phyloP scores from a whole-genome alignment of 2,888 invertebrate species.

The Tholera decimalis region DNA sequence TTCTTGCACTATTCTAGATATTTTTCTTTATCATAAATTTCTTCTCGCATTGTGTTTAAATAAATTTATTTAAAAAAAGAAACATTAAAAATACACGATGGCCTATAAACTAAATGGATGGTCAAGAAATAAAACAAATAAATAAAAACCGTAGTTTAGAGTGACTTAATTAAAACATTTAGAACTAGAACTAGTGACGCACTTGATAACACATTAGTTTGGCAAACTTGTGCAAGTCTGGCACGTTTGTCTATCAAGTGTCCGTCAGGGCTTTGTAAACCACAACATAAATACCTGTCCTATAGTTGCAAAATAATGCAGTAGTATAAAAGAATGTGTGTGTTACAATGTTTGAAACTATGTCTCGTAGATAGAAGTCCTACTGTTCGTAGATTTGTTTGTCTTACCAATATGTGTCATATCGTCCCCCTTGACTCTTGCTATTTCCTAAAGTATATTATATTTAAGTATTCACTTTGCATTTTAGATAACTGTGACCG shows the following conservation, averaged over 20 bases:
- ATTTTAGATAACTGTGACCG: slow-evolving; percentile 63
- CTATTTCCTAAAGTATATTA: slow-evolving; percentile 66
- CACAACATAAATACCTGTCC: slow-evolving; percentile 89
- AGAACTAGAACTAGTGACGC: slow-evolving; percentile 83
- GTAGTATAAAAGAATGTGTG: slow-evolving; percentile 77
- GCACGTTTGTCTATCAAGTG: slow-evolving; percentile 82
- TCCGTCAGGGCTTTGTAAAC: slow-evolving; percentile 86
- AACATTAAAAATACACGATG: slow-evolving; percentile 69
- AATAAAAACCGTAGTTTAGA: slow-evolving; percentile 74
- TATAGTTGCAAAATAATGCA: slow-evolving; percentile 90
- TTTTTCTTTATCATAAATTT: slow-evolving; percentile 85
- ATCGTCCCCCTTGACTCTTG: slow-evolving; percentile 71
- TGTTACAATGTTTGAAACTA: slow-evolving; percentile 75
- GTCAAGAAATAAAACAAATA: slow-evolving; percentile 67
- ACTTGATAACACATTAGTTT: slow-evolving; percentile 80
- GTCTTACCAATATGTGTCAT: slow-evolving; percentile 77
- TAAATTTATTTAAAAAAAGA: slow-evolving; percentile 67
- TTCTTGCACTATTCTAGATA: slow-evolving; percentile 90
- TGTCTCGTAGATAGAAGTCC: slow-evolving; percentile 82
- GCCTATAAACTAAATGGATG: slow-evolving; percentile 62
- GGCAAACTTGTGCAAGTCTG: slow-evolving; percentile 78
- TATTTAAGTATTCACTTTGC: slow-evolving; percentile 57
- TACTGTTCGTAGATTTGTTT: slow-evolving; percentile 77
- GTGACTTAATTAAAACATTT: slow-evolving; percentile 69
- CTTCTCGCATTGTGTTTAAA: slow-evolving; percentile 89